Percentiles rank a stretch among this genome's conserved stretches.
Conservation (phyloP, 2,797 vertebrate species). For the Sebastes oblongus region DNA sequence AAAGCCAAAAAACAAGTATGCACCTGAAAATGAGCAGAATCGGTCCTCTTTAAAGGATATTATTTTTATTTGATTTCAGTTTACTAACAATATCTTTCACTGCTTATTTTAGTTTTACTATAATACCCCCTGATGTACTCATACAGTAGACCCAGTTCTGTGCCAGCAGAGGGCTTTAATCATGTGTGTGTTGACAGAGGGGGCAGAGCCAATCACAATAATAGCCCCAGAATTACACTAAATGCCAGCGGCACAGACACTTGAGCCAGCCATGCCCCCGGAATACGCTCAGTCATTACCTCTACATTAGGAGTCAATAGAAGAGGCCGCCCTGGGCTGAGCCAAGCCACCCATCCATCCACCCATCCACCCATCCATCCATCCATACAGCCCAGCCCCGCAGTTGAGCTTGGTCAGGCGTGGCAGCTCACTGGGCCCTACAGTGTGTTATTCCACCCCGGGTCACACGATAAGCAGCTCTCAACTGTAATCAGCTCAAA, state of each 20-base stretch:
- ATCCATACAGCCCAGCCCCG: constrained; percentile 25
- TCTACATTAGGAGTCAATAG: constrained; percentile 70
- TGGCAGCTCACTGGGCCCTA: constrained; percentile 61
- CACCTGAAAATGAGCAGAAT: too few relatives aligned
- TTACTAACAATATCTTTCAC: too few relatives aligned
- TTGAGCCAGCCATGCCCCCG: constrained; percentile 54
- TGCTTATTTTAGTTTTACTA: too few relatives aligned
- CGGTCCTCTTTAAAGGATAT: too few relatives aligned
- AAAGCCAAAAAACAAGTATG: too few relatives aligned
- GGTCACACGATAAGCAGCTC: constrained; percentile 79
- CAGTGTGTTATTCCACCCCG: constrained; percentile 64
- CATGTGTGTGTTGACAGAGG: constrained; percentile 45
- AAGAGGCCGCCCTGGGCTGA: constrained; percentile 56
- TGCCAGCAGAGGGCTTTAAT: constrained; percentile 30
- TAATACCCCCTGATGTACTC: neutral
- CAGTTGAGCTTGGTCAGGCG: constrained; percentile 69
- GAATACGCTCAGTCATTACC: constrained; percentile 71
- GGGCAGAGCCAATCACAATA: constrained; percentile 38
- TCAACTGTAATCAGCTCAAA: constrained; percentile 85
- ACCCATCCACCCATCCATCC: constrained; percentile 56
- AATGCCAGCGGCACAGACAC: constrained; percentile 57
- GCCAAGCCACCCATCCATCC: constrained; percentile 59
- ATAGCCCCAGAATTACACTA: constrained; percentile 47
- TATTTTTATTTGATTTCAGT: too few relatives aligned
- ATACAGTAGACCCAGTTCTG: neutral